A percentile compares a stretch with the other conserved stretches of the same genome.
phyloP scores from a whole-genome alignment of 2,113 vertebrate genomes.

The Stegastes partitus region DNA sequence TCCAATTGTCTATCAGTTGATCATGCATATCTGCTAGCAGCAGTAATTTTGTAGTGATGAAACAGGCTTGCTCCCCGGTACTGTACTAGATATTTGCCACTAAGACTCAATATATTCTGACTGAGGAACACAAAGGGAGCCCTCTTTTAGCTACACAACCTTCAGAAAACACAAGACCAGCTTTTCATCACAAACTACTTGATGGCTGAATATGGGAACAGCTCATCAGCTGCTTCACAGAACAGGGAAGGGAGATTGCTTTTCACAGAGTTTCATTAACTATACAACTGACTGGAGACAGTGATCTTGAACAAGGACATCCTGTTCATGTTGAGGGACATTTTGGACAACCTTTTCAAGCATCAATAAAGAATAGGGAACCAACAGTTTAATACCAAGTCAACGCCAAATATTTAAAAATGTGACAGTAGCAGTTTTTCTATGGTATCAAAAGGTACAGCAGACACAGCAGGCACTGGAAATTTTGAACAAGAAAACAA shows the following conservation, averaged over 20 bases:
- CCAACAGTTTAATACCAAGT: too few species aligned
- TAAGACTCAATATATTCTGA: neutral
- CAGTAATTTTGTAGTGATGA: conserved; percentile 66
- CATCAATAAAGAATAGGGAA: neutral
- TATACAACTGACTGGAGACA: neutral
- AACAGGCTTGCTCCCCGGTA: conserved; percentile 16
- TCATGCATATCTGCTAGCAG: conserved; percentile 26
- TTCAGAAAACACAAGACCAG: conserved; percentile 31
- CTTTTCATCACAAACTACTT: conserved; percentile 69
- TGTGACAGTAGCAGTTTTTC: too few species aligned
- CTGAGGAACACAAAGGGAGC: conserved; percentile 36
- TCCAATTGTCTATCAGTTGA: conserved; percentile 16
- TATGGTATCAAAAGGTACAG: too few species aligned
- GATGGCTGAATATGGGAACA: neutral
- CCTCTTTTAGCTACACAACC: conserved; percentile 43
- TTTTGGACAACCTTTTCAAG: neutral
- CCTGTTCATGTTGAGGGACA: conserved; percentile 4
- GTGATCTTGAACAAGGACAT: neutral
- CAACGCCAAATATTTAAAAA: too few species aligned
- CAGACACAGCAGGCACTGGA: too few species aligned
- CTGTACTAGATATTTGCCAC: neutral
- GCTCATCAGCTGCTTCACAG: conserved; percentile 16
- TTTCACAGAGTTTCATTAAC: conserved; percentile 42
- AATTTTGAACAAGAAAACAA: too few species aligned
- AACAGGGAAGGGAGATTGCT: conserved; percentile 8